Conservation (phyloP, 1,140 invertebrate genomes). For the Aricia agestis region DNA sequence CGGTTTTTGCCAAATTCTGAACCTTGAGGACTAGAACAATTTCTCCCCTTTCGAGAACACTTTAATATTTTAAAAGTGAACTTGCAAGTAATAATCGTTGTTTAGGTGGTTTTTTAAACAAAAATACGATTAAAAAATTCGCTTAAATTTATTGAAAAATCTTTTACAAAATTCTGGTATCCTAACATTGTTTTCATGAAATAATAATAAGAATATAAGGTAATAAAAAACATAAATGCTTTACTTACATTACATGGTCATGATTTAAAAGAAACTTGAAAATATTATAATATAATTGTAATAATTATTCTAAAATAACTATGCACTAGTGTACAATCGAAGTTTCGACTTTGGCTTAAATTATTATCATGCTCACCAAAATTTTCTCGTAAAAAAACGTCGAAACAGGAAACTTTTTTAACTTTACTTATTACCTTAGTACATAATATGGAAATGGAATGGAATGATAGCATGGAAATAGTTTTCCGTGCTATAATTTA, state of each 20-base stretch:
- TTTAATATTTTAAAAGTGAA: too few species aligned
- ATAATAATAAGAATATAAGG: constrained; percentile 41
- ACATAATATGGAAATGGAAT: too few species aligned
- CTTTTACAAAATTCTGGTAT: constrained; percentile 67
- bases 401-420: not conserved
- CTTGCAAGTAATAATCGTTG: not conserved
- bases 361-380: not conserved
- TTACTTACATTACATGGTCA: constrained; percentile 47
- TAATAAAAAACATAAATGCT: constrained; percentile 50
- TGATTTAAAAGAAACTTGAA: constrained; percentile 11
- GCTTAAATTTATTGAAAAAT: constrained; percentile 64
- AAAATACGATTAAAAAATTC: constrained; percentile 25
- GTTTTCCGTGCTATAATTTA: too few species aligned
- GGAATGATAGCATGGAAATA: too few species aligned
- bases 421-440: too few species aligned
- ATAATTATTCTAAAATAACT: constrained; percentile 12
- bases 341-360: too few species aligned
- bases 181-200: constrained; percentile 47
- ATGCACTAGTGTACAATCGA: not conserved
- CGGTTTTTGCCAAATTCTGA: too few species aligned
- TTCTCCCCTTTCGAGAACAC: too few species aligned
- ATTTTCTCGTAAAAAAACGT: not conserved
- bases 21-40: too few species aligned
- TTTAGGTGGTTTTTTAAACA: not conserved
- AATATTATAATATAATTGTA: constrained; percentile 7